Percentiles rank a stretch among this genome's conserved stretches.
These are phyloP conservation scores for Nothura maculosa DNA, from an alignment of 2,797 vertebrate genomes.

Conservation along the genomic window DNA sequence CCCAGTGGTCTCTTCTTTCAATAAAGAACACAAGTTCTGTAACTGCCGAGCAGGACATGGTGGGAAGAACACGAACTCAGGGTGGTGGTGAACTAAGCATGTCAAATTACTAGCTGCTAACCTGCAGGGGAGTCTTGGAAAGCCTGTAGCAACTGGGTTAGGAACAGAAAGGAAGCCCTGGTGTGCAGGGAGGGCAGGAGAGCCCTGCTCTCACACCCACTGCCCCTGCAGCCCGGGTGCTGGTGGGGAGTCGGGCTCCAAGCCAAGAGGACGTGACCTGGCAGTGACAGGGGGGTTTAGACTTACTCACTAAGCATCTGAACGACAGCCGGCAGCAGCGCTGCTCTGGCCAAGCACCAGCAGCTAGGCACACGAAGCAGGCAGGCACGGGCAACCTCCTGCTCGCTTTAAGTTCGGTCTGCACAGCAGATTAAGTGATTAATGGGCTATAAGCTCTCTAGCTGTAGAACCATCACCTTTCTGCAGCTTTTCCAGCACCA, in stretches of 20 bases:
- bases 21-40: neutral
- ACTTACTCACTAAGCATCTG: neutral
- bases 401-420: neutral
- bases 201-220: rapidly evolving
- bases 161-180: neutral
- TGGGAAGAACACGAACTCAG: neutral
- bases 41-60: neutral
- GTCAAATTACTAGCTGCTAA: neutral
- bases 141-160: neutral
- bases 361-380: neutral
- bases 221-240: neutral
- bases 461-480: neutral
- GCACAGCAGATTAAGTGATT: neutral
- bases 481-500: neutral
- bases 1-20: too few species aligned
- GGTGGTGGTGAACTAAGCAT: neutral
- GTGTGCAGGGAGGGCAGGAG: neutral
- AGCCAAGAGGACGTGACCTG: rapidly evolving
- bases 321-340: neutral
- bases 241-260: neutral
- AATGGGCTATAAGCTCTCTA: neutral
- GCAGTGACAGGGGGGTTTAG: neutral
- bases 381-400: neutral
- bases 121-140: neutral
- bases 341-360: rapidly evolving